Conservation (phyloP, 2,113 vertebrate species). For the Ia io region DNA sequence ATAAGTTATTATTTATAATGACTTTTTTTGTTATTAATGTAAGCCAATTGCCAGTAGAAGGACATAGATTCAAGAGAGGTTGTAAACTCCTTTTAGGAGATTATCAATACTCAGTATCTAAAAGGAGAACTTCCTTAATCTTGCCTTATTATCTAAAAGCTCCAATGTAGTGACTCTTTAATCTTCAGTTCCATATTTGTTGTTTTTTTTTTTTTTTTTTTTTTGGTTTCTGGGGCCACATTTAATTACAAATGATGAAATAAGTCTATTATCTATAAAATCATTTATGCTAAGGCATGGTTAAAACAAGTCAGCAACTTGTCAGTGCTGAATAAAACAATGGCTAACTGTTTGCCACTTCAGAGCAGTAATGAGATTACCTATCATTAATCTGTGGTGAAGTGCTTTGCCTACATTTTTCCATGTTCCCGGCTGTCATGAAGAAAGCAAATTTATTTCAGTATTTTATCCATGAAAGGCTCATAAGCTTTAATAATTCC, state of each 20-base stretch:
- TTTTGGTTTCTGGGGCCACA: not conserved
- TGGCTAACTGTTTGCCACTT: not conserved
- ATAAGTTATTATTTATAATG: not conserved
- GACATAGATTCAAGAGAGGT: not conserved
- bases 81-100: not conserved
- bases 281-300: not conserved
- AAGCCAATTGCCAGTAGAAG: not conserved
- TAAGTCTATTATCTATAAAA: not conserved
- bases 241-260: not conserved
- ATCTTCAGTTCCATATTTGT: not conserved
- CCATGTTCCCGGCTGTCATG: not conserved
- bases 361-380: not conserved
- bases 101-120: not conserved
- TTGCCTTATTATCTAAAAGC: not conserved
- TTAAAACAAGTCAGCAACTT: not conserved
- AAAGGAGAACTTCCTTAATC: not conserved
- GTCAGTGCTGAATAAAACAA: not conserved
- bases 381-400: not conserved
- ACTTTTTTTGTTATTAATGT: not conserved
- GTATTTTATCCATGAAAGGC: not conserved
- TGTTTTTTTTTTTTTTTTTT: not conserved
- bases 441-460: not conserved
- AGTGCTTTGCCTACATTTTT: not conserved
- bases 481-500: not conserved
- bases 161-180: not conserved